phyloP scores from a whole-genome alignment of 2,797 vertebrate species.

The Clarias pachynema region DNA sequence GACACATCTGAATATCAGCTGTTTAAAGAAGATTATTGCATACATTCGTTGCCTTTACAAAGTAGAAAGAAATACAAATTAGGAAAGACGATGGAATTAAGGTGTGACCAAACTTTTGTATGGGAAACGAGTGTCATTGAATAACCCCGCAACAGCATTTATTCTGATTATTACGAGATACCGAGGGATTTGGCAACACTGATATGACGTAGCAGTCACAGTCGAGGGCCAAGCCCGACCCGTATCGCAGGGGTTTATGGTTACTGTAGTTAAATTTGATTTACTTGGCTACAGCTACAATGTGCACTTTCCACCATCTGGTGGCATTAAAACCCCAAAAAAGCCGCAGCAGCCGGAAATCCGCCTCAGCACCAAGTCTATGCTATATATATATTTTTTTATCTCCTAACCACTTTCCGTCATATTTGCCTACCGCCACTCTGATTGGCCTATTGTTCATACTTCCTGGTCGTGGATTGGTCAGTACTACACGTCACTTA shows the following conservation, averaged over 20 bases:
- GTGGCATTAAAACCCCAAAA: constrained; percentile 21
- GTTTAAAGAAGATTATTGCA: too few species aligned
- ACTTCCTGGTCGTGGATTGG: neutral
- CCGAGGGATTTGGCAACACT: constrained; percentile 2
- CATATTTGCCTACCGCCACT: too few species aligned
- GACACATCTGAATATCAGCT: too few species aligned
- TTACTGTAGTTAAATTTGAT: constrained; percentile 66
- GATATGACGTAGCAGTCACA: neutral
- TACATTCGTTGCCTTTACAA: too few species aligned
- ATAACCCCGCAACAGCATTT: neutral
- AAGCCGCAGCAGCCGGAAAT: neutral
- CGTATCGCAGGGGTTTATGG: constrained; percentile 60
- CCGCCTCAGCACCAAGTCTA: neutral
- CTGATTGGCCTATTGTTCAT: neutral
- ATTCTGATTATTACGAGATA: too few species aligned
- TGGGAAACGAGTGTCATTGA: too few species aligned
- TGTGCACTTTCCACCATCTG: neutral
- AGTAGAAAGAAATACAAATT: too few species aligned
- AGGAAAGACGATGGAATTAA: too few species aligned
- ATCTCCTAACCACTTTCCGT: neutral
- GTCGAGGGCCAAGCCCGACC: constrained; percentile 27
- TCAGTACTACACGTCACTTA: neutral
- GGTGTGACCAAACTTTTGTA: too few species aligned
- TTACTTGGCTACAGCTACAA: neutral
- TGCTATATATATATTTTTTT: neutral